These are phyloP conservation scores for Lycocerus yunnanus DNA, from an alignment of 2,888 invertebrate species.

Conservation along the genomic window DNA sequence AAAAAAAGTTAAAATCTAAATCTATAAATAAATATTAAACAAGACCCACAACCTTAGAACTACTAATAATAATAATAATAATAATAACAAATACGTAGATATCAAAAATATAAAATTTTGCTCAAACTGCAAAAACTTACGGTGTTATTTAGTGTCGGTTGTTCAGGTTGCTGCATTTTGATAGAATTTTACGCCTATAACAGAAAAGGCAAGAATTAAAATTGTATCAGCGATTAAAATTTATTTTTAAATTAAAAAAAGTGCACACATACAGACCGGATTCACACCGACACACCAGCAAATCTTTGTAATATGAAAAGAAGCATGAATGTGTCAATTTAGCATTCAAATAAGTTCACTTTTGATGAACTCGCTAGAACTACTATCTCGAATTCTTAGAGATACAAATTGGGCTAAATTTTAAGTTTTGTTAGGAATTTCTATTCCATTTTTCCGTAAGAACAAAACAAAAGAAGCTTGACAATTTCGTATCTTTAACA, in stretches of 20 bases:
- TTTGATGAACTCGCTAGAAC: not conserved
- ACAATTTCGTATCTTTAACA: not conserved
- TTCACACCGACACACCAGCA: not conserved
- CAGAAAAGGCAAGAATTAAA: not conserved
- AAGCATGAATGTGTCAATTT: not conserved
- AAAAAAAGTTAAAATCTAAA: not conserved
- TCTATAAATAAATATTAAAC: not conserved
- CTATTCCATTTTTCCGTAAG: not conserved
- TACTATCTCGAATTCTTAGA: not conserved
- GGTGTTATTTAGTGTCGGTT: conserved; percentile 62
- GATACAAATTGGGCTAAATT: not conserved
- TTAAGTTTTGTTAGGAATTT: not conserved
- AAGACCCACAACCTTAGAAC: not conserved
- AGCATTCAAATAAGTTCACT: not conserved
- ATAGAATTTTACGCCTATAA: conserved; percentile 17
- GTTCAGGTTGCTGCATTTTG: conserved; percentile 66
- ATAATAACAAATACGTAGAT: not conserved
- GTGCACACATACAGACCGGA: not conserved
- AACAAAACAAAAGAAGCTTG: not conserved
- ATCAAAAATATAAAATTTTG: not conserved
- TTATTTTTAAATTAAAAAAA: not conserved
- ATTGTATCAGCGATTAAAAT: not conserved
- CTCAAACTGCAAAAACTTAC: conserved; percentile 51
- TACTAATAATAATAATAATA: not conserved
- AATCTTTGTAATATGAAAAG: not conserved